A percentile compares a stretch with the other conserved stretches of the same genome.
Evolutionary conservation across 2,113 vertebrate species (phyloP).

Genomic region (Barnardius zonarius): DNA sequence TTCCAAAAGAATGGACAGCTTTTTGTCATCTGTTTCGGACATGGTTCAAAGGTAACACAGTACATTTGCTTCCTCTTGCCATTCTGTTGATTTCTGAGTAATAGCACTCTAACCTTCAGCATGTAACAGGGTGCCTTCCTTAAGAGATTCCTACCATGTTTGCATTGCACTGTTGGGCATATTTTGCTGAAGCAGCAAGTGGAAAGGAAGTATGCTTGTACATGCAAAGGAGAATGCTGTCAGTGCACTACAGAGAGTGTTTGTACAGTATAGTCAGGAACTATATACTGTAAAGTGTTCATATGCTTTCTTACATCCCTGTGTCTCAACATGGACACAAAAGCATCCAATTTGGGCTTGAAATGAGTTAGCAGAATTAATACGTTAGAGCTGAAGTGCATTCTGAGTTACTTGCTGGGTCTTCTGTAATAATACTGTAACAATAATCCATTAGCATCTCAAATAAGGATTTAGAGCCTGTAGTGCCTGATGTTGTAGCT

Average conservation of each 20-base stretch:
- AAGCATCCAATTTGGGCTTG: not conserved
- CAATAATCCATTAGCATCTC: not conserved
- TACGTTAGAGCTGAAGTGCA: not conserved
- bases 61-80: not conserved
- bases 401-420: not conserved
- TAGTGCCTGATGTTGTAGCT: not conserved
- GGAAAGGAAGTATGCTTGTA: not conserved
- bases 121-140: not conserved
- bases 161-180: not conserved
- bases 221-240: not conserved
- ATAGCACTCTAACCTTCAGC: not conserved
- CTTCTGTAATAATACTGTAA: not conserved
- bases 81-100: not conserved
- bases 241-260: not conserved
- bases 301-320: not conserved
- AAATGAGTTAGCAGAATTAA: not conserved
- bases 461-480: not conserved
- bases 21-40: constrained; percentile 83
- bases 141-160: not conserved
- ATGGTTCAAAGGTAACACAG: constrained; percentile 87
- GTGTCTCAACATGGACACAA: not conserved
- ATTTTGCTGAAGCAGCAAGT: not conserved
- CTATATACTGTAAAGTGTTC: not conserved
- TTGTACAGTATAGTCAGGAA: not conserved
- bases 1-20: constrained; percentile 89